A percentile compares a stretch with the other conserved stretches of the same genome.
These are phyloP conservation scores for Vireo altiloquus DNA, from an alignment of 2,113 vertebrate genomes.

Conservation along the genomic window DNA sequence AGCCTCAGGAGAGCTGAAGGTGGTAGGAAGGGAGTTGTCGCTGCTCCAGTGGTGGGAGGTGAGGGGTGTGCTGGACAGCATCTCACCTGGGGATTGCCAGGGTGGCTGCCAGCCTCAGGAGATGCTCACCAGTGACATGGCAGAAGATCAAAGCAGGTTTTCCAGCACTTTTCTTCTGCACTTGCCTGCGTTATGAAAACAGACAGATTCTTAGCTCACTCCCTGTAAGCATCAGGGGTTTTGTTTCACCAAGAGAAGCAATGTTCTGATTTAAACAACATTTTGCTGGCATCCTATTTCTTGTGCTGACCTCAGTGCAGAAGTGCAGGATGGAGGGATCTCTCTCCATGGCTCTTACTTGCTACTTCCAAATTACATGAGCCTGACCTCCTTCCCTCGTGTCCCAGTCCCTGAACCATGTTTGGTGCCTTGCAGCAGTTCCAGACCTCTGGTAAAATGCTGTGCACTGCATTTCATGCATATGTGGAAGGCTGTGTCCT, in stretches of 20 bases:
- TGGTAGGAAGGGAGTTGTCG: rapidly evolving
- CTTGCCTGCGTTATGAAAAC: background rate
- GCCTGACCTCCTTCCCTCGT: background rate
- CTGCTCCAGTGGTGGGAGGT: rapidly evolving
- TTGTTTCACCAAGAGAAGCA: background rate
- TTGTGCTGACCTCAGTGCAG: background rate
- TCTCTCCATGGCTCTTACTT: background rate
- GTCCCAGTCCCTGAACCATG: background rate
- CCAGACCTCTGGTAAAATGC: background rate
- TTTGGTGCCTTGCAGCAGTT: background rate
- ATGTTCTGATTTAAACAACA: background rate
- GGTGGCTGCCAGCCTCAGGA: background rate
- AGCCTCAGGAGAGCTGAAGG: background rate
- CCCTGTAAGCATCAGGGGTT: background rate
- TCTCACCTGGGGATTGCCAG: background rate
- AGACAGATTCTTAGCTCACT: background rate
- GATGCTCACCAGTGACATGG: background rate
- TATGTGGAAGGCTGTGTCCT: background rate
- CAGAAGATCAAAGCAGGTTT: background rate
- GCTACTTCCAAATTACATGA: background rate
- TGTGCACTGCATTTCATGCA: background rate
- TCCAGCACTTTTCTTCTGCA: background rate
- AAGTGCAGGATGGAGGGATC: background rate
- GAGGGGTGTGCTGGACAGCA: background rate
- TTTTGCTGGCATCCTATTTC: background rate